A percentile compares a stretch with the other conserved stretches of the same genome.
phyloP scores from a whole-genome alignment of 2,888 invertebrate species.

The Pollenia labialis region DNA sequence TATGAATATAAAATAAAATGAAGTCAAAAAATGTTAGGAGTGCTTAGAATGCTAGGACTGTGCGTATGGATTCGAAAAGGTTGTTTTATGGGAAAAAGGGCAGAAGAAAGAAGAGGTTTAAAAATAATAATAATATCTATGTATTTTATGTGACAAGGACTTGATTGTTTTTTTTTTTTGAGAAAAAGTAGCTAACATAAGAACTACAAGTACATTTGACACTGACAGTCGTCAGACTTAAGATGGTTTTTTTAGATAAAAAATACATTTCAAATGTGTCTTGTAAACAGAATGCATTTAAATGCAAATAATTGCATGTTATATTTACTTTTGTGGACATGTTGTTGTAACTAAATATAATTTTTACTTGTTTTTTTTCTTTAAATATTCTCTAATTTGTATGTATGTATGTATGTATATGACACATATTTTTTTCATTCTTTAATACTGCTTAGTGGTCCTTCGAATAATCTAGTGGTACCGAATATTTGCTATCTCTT shows the following conservation, averaged over 20 bases:
- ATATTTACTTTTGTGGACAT: not conserved
- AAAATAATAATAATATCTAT: not conserved
- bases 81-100: not conserved
- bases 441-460: not conserved
- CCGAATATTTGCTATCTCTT: no score
- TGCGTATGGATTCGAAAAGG: slow-evolving; percentile 46
- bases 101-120: not conserved
- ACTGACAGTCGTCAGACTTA: slow-evolving; percentile 80
- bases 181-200: slow-evolving; percentile 40
- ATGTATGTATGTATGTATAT: no score
- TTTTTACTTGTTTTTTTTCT: not conserved
- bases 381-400: not conserved
- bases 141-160: not conserved
- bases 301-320: slow-evolving; percentile 1
- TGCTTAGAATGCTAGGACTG: slow-evolving; percentile 67
- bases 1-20: slow-evolving; percentile 72
- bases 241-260: slow-evolving; percentile 78
- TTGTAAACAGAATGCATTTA: not conserved
- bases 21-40: slow-evolving; percentile 70
- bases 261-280: not conserved
- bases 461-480: slow-evolving; percentile 16
- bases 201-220: slow-evolving; percentile 75
- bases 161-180: not conserved
- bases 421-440: not conserved
- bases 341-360: not conserved